Base-by-base conservation (phyloP, 2,888 invertebrate species). In the Lacanobia wlatinum region DNA sequence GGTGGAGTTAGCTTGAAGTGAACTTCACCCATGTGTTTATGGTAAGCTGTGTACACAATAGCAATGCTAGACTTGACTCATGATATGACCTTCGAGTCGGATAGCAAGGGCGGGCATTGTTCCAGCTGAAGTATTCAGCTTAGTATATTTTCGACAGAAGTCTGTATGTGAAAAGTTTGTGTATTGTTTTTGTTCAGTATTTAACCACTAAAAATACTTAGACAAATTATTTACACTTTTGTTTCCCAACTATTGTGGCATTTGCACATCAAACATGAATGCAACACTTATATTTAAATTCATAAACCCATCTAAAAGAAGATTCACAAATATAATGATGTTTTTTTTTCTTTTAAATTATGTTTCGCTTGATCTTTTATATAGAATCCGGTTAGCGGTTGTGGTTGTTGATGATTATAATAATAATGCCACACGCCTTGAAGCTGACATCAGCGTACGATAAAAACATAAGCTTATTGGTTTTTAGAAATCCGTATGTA, bases 381-480 rank as follows among this genome's bases (percentile, higher is more conserved):
- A 55, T 28, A 59, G 80, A 67, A 85, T 84, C 83, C 83, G 86
- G 83, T 76, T 85, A 12, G 50, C 18, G 16, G 18, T 61, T 83
- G 48, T 69, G 59, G 67, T 66, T 52, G 61, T 34, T 73, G 60
- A 68, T 70, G 18, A 76, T 64, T 64, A 75, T 59, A 48, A 72
- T 73, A 72, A 75, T 63, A 70, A 59, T 60, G 64, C 56, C 77
- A 56, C 73, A 70, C 68, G 53, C 75, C 73, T 81, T 70, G 77
- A 67, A 16, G 23, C 61, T 77, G 77, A 70, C 72, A 84, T 86
- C 69, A 75, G 71, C 53, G 53, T 60, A 18, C 28, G n/a, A 67
- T 48, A 83, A 80, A 79, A 78, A 74, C 58, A 34, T 23, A 53
- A 28, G 10, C 28, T 14, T 55, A n/a, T 18, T 6, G 12, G 4